Evolutionary conservation across 1,140 invertebrate genomes (phyloP).

Genomic region (Frieseomelitta varia): DNA sequence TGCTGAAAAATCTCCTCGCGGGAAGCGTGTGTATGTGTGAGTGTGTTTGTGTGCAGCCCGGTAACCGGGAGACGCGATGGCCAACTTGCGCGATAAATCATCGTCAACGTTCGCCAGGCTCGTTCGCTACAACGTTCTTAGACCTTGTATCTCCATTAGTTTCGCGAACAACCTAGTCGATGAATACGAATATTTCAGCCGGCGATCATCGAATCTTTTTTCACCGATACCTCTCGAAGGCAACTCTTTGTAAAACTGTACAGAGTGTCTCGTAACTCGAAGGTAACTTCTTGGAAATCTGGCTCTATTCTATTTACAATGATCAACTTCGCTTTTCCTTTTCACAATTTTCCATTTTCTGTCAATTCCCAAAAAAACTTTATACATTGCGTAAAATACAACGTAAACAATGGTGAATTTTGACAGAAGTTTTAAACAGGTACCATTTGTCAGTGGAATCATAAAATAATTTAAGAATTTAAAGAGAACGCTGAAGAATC

Average conservation of each 20-base stretch:
- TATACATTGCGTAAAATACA: no score
- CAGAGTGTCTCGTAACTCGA: neutral
- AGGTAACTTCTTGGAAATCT: neutral
- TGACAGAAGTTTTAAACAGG: no score
- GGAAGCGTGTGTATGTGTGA: no score
- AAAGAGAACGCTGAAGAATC: no score
- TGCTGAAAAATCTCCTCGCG: constrained; percentile 17
- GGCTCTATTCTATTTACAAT: no score
- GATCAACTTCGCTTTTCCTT: no score
- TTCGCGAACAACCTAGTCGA: neutral
- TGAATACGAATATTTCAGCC: constrained; percentile 4
- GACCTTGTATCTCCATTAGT: neutral
- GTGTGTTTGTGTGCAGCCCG: no score
- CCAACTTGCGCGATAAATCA: constrained; percentile 30
- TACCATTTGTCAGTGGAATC: no score
- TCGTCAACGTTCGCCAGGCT: constrained; percentile 16
- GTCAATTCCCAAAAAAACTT: no score
- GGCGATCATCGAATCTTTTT: neutral
- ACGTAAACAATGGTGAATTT: no score
- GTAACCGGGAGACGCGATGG: constrained; percentile 6
- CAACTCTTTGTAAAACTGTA: neutral
- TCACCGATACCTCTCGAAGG: neutral
- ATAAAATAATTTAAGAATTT: no score
- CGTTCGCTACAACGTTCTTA: neutral
- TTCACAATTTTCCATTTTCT: no score